Base-by-base conservation (phyloP, 1,140 invertebrate genomes). In the Sipha flava region DNA sequence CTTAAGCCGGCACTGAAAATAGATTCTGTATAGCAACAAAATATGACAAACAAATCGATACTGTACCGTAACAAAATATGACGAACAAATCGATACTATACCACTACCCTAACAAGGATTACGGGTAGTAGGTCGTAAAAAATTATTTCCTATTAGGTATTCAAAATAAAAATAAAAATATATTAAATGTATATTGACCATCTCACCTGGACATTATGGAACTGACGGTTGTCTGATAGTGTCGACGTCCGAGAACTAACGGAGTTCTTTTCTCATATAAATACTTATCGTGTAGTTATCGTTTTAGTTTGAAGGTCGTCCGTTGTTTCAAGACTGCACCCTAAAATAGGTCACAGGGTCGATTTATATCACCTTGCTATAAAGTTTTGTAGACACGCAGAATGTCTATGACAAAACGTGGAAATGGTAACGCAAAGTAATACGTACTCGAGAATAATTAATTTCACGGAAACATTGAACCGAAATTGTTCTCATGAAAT, bases 271-370 rank as follows among this genome's bases (percentile, higher is more conserved):
- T 54, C 49, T 9, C 18, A 16, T 34, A 14, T 26, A 18, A 59
- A 59, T 52, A 57, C 26, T n/a, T 57, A 75, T 40, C 26, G 52
- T 43, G 34, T 14, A 14, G 29, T 29, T 37, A 37, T 29, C 52
- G 52, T 77, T 77, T 77, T 26, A 40, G 21, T 59, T 26, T 37
- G 49, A 77, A 77, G 73, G 73, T 77, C 73, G 73, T 37, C 73
- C 47, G 45, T 73, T 73, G 73, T 77, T 77, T 59, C 34, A 29
- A 43, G 9, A 59, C 49, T 59, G 52, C 52, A 43, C 73, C 73
- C 52, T 47, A 9, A 77, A 77, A 57, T 77, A 23, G 73, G 73
- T 54, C 23, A 54, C 31, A 14, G 73, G 73, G 73, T 37, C 34
- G 49, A 57, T 57, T 77, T 43, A 21, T 77, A 77, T 77, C 73